Conservation (phyloP, 2,888 invertebrate species). For the Diloba caeruleocephala region DNA sequence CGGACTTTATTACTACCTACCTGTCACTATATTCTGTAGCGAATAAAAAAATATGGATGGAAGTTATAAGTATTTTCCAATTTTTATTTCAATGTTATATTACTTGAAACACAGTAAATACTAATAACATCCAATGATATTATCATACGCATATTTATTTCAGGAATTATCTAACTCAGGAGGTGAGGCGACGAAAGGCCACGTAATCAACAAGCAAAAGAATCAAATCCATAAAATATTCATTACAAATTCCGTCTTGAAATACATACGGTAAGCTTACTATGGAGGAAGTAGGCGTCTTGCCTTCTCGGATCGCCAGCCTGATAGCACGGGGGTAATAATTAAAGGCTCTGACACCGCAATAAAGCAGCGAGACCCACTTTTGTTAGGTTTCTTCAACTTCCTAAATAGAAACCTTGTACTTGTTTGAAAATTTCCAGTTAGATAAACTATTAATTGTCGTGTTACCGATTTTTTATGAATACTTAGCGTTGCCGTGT, state of each 20-base stretch:
- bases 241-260: conserved; percentile 51
- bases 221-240: conserved; percentile 36
- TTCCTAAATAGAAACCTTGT: conserved; percentile 34
- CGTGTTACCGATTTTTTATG: not conserved
- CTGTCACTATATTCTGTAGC: too few species aligned
- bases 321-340: conserved; percentile 64
- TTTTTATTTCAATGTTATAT: too few species aligned
- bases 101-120: too few species aligned
- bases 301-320: conserved; percentile 62
- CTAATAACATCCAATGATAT: too few species aligned
- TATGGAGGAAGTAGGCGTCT: conserved; percentile 71
- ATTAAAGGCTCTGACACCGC: conserved; percentile 74
- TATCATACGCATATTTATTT: not conserved
- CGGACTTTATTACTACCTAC: too few species aligned
- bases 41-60: too few species aligned
- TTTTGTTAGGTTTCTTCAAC: conserved; percentile 53
- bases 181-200: not conserved
- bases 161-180: not conserved
- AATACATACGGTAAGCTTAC: conserved; percentile 64
- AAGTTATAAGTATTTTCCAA: too few species aligned
- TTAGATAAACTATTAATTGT: not conserved
- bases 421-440: conserved; percentile 8
- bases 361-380: conserved; percentile 57
- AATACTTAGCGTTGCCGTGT: not conserved
- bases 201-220: conserved; percentile 20